These are phyloP conservation scores for Rhizoglyphus robini DNA, from an alignment of 1,140 invertebrate genomes.

Conservation along the genomic window DNA sequence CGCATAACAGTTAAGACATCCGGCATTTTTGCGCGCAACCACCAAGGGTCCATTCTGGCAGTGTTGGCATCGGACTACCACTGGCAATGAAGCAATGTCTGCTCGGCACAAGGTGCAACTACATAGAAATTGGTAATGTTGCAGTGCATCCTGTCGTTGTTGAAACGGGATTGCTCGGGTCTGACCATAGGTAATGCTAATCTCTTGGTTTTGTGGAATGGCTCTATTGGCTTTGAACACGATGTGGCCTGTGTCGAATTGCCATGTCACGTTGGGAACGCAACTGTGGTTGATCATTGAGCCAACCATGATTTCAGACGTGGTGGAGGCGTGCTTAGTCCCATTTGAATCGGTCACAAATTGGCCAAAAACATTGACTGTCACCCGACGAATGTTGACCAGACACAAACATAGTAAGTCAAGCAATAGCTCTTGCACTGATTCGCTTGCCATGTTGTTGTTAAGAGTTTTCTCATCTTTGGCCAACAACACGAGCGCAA, in stretches of 20 bases:
- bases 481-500: neutral
- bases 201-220: conserved; percentile 8
- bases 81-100: neutral
- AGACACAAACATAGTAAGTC: neutral
- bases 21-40: neutral
- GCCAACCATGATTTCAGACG: neutral
- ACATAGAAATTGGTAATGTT: conserved; percentile 4
- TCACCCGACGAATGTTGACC: neutral
- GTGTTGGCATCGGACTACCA: neutral
- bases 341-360: neutral
- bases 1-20: neutral
- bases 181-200: conserved; percentile 18
- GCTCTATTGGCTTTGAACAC: conserved; percentile 14
- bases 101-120: conserved; percentile 2
- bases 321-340: neutral
- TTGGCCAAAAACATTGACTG: conserved; percentile 5
- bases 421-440: neutral
- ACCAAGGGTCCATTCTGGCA: neutral
- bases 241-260: conserved; percentile 1
- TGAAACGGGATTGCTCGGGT: neutral
- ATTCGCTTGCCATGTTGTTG: too few relatives aligned
- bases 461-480: too few relatives aligned
- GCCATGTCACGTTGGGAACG: conserved; percentile 8
- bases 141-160: conserved; percentile 5
- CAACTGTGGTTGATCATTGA: conserved; percentile 20